Conservation (phyloP, 2,888 invertebrate genomes). For the Neuroscelio doddi region DNA sequence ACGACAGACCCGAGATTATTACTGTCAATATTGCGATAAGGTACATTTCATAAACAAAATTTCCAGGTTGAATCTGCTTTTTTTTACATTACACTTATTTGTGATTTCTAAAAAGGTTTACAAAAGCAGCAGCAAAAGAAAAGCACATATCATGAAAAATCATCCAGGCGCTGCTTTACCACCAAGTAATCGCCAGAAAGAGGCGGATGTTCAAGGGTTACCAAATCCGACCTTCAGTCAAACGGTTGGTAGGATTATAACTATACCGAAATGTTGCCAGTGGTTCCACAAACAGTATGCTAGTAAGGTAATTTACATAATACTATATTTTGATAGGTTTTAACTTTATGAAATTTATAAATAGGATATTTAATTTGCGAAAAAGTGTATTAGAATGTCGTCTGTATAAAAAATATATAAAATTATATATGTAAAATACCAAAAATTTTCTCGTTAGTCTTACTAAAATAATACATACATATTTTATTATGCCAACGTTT, state of each 20-base stretch:
- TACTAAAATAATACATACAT: too few species aligned
- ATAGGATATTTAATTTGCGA: not conserved
- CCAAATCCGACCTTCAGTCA: constrained; percentile 79
- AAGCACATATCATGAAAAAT: constrained; percentile 85
- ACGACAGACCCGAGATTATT: constrained; percentile 84
- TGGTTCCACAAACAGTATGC: constrained; percentile 93
- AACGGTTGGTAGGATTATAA: constrained; percentile 82
- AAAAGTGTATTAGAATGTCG: too few species aligned
- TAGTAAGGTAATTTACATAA: constrained; percentile 75
- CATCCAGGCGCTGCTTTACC: constrained; percentile 86
- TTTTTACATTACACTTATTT: too few species aligned
- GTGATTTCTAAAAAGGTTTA: constrained; percentile 75
- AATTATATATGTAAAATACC: too few species aligned
- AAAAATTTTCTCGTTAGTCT: too few species aligned
- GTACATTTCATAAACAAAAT: constrained; percentile 58
- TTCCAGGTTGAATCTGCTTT: too few species aligned
- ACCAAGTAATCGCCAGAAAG: constrained; percentile 72
- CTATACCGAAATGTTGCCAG: constrained; percentile 81
- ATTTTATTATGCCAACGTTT: not conserved
- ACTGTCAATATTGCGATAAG: constrained; percentile 89
- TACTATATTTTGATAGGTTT: too few species aligned
- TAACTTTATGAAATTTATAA: not conserved
- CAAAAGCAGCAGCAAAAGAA: constrained; percentile 88
- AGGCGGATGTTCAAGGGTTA: constrained; percentile 71
- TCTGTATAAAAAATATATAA: constrained; percentile 13